Evolutionary conservation across 2,888 invertebrate genomes (phyloP), one percentile per base, ranked within the genome.

Genomic region (Willowsia nigromaculata): DNA sequence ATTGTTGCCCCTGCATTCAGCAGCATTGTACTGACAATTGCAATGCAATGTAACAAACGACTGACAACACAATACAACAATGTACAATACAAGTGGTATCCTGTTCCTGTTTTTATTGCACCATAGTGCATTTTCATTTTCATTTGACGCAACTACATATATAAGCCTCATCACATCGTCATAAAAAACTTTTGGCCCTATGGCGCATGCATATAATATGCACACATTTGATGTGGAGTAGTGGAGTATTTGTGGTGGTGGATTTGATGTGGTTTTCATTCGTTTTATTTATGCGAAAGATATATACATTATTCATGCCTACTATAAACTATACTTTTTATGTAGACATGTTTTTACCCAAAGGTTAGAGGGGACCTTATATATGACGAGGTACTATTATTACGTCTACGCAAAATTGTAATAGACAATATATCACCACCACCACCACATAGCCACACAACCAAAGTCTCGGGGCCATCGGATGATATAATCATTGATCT

Each of bases 401-500:
- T 43, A 71, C 71, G 43, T 71, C 71, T 71, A 47, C 71, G 71
- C 47, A 71, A 71, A 71, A 47, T 71, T 15, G 18, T 37, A 18
- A 13, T 18, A 68, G 25, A 43, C 25, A 74, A 25, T 27, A 74
- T 74, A 47, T 47, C 18, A 78, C 33, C 50, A 76, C 50, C 15
- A 50, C 50, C 53, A 59, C 27, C 53, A 71, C 43, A 50, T 3
- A 50, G 7, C 30, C 50, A 40, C 43, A 78, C 53, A n/a, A 85
- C 33, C 71, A 71, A 76, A 56, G 22, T 30, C 83, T 88, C 88
- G 88, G 88, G 88, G 88, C 78, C 88, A 83, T 78, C 83, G 78
- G 27, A 88, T 88, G 88, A 88, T 83, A 83, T 88, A 88, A 88
- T 88, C 88, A 88, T 88, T 88, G 88, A 88, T 88, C 88, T 88